Evolutionary conservation across 2,113 vertebrate genomes (phyloP), one percentile per base, ranked within the genome.

Genomic region (Perccottus glenii): DNA sequence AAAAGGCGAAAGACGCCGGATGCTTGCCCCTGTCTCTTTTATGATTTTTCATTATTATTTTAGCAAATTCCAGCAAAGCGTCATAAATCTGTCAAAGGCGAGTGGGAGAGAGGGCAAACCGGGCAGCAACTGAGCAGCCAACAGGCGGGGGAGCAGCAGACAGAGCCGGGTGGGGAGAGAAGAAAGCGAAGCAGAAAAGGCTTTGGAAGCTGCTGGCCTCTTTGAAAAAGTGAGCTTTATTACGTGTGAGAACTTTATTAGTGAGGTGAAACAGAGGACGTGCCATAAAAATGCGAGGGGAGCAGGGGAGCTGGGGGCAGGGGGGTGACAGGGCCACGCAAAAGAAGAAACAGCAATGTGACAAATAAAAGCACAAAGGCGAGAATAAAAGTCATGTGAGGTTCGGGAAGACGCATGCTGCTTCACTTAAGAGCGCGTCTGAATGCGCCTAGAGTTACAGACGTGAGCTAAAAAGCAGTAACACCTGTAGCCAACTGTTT

Each of bases 231-330:
- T 85, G 86, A 75, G 85, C 78, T 90, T 93, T 92, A 91, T 90
- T 87, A 86, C 82, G 85, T 89, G 87, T 89, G 87, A 86, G 89
- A 91, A 91, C 85, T 92, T 87, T 83, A 89, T 88, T 87, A 87
- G 79, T 60, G 79, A 81, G 74, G 80, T 78, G 85, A 81, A 71
- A 64, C 46, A 73, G 69, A 87, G 82, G 77, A 83, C 78, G 84
- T 50, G 65, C 50, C 64, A 74, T 55, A 84, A 85, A 86, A 84
- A 86, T 47, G 56, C 53, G 75, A 73, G 82, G 70, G 75, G 48
- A 51, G 60, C 12, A 6, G 36, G 65, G 59, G 43, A 60, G 75
- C 43, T 36, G 59, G 51, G 49, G 44, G 55, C 47, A 44, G 48
- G 68, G 70, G 70, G 50, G 12, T 45, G 9, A 64, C 46, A 52